These are phyloP conservation scores for Ctenopoma kingsleyae DNA, from an alignment of 2,797 vertebrate species.

Conservation along the genomic window DNA sequence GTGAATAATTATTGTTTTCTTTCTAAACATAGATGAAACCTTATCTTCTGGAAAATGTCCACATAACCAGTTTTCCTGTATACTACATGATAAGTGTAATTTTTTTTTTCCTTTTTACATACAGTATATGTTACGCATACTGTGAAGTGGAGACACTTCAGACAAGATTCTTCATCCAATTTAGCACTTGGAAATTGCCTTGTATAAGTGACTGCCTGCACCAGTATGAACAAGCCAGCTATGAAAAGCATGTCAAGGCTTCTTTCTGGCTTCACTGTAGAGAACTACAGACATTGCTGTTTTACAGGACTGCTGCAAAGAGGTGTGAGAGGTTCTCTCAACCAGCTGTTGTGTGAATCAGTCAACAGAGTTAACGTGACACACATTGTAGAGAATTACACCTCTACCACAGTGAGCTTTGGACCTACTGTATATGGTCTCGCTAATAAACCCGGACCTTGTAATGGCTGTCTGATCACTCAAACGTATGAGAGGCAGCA, in stretches of 20 bases:
- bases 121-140: constrained; percentile 39
- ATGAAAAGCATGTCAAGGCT: constrained; percentile 91
- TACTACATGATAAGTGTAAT: neutral
- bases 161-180: constrained; percentile 87
- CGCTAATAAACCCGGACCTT: constrained; percentile 96
- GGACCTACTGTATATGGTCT: constrained; percentile 88
- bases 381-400: constrained; percentile 94
- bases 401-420: constrained; percentile 89
- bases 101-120: constrained; percentile 1
- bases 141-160: constrained; percentile 85
- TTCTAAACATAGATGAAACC: neutral
- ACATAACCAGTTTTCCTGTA: constrained; percentile 1
- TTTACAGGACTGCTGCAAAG: constrained; percentile 89
- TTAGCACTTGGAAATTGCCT: constrained; percentile 91
- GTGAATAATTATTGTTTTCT: neutral
- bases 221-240: constrained; percentile 59
- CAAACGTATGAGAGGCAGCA: constrained; percentile 90
- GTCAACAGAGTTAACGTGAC: constrained; percentile 93
- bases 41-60: neutral
- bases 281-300: constrained; percentile 88
- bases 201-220: constrained; percentile 90
- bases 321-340: constrained; percentile 89
- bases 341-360: constrained; percentile 95
- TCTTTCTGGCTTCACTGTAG: constrained; percentile 85
- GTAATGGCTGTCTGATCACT: constrained; percentile 94